These are phyloP conservation scores for Sitobion miscanthi DNA, from an alignment of 1,140 invertebrate species.

Conservation along the genomic window DNA sequence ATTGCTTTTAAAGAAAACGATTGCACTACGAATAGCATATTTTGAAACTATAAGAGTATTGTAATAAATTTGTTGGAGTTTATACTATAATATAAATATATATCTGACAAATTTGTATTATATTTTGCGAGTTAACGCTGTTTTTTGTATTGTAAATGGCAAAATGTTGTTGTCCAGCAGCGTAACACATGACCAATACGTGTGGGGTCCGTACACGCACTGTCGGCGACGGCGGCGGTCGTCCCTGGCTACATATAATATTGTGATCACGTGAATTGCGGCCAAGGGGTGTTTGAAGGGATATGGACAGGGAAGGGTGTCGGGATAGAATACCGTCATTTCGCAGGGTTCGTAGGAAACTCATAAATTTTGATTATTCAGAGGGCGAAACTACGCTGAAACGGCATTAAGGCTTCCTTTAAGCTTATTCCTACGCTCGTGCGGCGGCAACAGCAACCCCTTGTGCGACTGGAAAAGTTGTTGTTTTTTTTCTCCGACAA, in stretches of 20 bases:
- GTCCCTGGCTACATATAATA: conserved; percentile 49
- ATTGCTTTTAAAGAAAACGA: background rate
- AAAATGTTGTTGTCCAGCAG: conserved; percentile 39
- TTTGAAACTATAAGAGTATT: background rate
- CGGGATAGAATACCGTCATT: conserved; percentile 52
- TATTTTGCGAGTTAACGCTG: background rate
- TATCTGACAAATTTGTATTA: conserved; percentile 22
- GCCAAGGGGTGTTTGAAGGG: conserved; percentile 33
- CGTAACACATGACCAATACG: conserved; percentile 42
- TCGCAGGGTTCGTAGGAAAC: conserved; percentile 51
- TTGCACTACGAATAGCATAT: background rate
- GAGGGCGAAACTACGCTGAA: conserved; percentile 56
- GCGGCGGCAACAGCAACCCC: background rate
- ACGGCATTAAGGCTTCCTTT: conserved; percentile 55
- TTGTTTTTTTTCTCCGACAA: conserved; percentile 51
- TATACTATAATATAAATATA: background rate
- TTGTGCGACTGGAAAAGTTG: conserved; percentile 32
- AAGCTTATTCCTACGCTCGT: conserved; percentile 48
- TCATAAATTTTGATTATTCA: conserved; percentile 57
- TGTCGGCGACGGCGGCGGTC: background rate
- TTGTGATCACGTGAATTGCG: conserved; percentile 55
- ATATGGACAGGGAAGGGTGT: background rate
- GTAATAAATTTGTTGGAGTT: background rate
- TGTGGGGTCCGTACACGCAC: conserved; percentile 24
- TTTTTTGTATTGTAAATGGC: conserved; percentile 22